Percentiles rank a stretch among this genome's conserved stretches.
Conservation (phyloP, 2,113 vertebrate genomes). For the Parotia lawesii region DNA sequence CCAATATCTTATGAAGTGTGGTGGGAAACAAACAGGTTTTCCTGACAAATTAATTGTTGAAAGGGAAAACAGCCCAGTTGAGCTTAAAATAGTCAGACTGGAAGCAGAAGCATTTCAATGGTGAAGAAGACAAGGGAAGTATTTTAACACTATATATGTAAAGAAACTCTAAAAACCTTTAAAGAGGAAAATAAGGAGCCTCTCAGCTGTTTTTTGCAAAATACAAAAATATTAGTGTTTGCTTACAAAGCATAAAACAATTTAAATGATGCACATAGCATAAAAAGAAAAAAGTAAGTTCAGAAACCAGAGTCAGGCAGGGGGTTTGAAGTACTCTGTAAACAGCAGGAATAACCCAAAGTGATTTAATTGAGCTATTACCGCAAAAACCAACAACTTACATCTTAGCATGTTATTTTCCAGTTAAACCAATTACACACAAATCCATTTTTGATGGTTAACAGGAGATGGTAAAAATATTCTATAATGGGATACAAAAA, state of each 20-base stretch:
- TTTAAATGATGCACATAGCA: constrained; percentile 50
- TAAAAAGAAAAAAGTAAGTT: constrained; percentile 8
- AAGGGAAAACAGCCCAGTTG: neutral
- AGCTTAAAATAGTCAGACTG: neutral
- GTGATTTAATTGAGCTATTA: constrained; percentile 47
- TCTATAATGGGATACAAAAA: constrained; percentile 18
- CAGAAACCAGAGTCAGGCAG: constrained; percentile 23
- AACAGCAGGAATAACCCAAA: constrained; percentile 57
- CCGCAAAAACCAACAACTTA: constrained; percentile 6
- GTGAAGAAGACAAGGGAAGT: neutral
- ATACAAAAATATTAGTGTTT: constrained; percentile 33
- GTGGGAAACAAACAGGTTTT: neutral
- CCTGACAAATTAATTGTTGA: neutral
- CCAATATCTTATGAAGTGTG: neutral
- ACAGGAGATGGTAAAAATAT: constrained; percentile 42
- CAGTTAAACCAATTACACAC: constrained; percentile 61
- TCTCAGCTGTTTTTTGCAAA: neutral
- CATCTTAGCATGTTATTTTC: constrained; percentile 36
- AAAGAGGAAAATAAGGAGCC: constrained; percentile 4
- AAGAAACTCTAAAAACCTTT: neutral
- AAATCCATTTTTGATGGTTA: constrained; percentile 47
- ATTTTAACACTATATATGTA: neutral
- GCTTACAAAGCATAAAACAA: constrained; percentile 48
- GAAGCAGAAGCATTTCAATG: neutral
- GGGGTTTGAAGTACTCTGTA: constrained; percentile 47